Evolutionary conservation across 2,113 vertebrate species (phyloP).

Genomic region (Pseudopipra pipra): DNA sequence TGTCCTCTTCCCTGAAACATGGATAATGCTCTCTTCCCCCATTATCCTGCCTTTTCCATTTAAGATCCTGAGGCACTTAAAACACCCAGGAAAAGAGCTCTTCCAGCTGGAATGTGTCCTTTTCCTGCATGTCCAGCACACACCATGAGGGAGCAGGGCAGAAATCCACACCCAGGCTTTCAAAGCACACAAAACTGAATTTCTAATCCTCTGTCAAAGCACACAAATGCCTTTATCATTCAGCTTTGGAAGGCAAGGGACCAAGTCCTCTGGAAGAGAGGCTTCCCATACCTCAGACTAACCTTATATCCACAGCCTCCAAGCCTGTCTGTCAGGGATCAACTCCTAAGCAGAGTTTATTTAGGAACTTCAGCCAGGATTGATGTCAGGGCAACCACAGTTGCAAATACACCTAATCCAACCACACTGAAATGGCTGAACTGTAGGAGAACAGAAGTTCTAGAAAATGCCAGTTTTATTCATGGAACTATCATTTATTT

Average conservation of each 20-base stretch:
- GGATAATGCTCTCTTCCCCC: neutral
- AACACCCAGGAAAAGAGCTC: neutral
- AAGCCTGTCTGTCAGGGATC: neutral
- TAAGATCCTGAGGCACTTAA: neutral
- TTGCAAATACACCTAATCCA: neutral
- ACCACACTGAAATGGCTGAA: neutral
- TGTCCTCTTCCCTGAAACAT: neutral
- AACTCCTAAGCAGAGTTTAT: neutral
- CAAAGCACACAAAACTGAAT: neutral
- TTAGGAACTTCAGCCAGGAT: neutral
- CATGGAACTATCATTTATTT: neutral
- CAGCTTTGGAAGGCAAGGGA: neutral
- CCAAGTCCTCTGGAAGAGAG: neutral
- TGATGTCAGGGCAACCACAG: neutral
- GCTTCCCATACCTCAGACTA: neutral
- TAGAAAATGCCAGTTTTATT: neutral
- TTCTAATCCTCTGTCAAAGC: neutral
- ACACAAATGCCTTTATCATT: neutral
- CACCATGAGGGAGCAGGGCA: neutral
- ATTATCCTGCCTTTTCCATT: neutral
- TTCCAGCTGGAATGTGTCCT: neutral
- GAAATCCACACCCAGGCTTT: neutral
- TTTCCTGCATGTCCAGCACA: fast-evolving
- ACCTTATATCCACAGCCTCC: neutral
- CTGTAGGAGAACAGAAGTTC: neutral